Base-by-base conservation (phyloP, 2,888 invertebrate genomes). In the Pandemis cinnamomeana region DNA sequence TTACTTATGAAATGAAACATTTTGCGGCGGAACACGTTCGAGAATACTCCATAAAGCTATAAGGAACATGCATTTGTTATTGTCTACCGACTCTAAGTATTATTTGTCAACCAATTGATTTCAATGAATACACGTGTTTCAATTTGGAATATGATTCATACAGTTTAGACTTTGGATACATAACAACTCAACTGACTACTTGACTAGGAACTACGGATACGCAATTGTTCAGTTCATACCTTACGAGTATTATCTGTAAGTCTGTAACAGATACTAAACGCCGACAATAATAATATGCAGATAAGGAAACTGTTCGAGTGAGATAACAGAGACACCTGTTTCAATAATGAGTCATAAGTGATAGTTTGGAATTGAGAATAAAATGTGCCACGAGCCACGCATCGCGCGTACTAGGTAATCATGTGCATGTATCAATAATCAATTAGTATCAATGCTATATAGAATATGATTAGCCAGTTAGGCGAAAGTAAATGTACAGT, bases 291-390 rank as follows among this genome's bases (percentile, higher is more conserved):
- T 71, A 44, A 36, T 36, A 36, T 51, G 8, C 42, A 42, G 71
- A 66, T 67, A 71, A 67, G 46, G 15, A 27, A 64, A 71, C 42
- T 48, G 20, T 20, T 20, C 27, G 8, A 48, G 42, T 51, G 60
- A 60, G 61, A 67, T 67, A 67, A 71, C 36, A 41, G 8, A 13
- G 20, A 51, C 61, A 67, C 67, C 71, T 72, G 61, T 53, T 42
- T 58, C 42, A 67, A 72, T 36, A 46, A 11, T 67, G 41, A 51
- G 7, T 69, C 66, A 71, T 20, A 36, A 11, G 46, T 20, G 41
- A n/a, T 13, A 48, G 20, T 27, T 58, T 27, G 58, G 11, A 58
- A 58, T 27, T 58, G 20, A 58, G 27, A 58, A 58, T 27, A 58
- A 58, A 58, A 13, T 27, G 27, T 27, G 27, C 27, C 27, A 11